Evolutionary conservation across 2,888 invertebrate genomes (phyloP).

Genomic region (Phrixothrix hirtus): DNA sequence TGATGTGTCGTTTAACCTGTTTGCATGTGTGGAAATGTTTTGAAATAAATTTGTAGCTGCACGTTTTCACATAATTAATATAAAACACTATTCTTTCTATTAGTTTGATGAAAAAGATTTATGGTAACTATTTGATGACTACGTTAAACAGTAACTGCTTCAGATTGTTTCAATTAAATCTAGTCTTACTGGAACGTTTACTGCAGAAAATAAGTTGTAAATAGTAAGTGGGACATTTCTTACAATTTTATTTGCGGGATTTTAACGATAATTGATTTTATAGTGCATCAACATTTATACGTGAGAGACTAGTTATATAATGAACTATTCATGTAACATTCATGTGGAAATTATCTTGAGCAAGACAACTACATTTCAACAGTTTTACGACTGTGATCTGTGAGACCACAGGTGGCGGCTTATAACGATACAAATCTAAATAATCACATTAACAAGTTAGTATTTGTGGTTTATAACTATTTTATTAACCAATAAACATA

Average conservation of each 20-base stretch:
- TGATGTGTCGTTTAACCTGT: too few relatives aligned
- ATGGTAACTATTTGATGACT: neutral
- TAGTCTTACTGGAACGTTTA: too few relatives aligned
- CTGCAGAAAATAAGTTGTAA: neutral
- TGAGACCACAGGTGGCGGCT: constrained; percentile 22
- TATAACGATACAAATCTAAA: constrained; percentile 21
- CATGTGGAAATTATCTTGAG: constrained; percentile 22
- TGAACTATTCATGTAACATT: constrained; percentile 20
- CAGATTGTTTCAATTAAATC: too few relatives aligned
- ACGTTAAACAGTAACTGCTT: too few relatives aligned
- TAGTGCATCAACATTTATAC: constrained; percentile 7
- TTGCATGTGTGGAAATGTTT: too few relatives aligned
- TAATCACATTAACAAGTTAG: constrained; percentile 12
- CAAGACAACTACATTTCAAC: constrained; percentile 25
- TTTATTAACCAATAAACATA: constrained; percentile 15
- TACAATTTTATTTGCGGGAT: constrained; percentile 5
- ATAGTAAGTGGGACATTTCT: neutral
- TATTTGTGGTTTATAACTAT: constrained; percentile 16
- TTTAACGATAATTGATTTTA: constrained; percentile 17
- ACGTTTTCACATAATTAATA: neutral
- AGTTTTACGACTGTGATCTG: constrained; percentile 24
- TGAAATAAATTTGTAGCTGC: neutral
- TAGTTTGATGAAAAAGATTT: neutral
- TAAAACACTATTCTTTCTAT: too few relatives aligned
- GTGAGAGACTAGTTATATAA: constrained; percentile 14